Evolutionary conservation across 2,797 vertebrate genomes (phyloP).

Genomic region (Spheniscus humboldti): DNA sequence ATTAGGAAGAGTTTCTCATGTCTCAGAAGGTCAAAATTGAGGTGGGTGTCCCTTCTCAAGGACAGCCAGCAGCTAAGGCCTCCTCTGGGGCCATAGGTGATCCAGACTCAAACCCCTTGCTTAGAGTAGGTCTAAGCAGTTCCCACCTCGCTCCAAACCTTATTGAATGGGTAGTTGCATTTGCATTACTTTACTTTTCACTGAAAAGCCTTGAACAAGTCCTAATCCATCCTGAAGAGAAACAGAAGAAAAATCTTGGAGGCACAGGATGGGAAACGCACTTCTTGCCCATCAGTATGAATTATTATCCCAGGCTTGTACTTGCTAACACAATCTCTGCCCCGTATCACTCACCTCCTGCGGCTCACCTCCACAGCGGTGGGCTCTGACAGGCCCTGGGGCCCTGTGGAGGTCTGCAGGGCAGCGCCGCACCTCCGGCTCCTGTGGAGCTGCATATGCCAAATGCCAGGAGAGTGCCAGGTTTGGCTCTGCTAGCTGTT

Average conservation of each 20-base stretch:
- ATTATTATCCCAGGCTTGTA: background rate
- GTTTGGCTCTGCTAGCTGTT: background rate
- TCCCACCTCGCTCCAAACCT: background rate
- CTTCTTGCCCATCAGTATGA: background rate
- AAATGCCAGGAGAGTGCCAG: background rate
- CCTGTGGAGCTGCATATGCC: background rate
- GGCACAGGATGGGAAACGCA: background rate
- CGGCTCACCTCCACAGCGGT: accelerated
- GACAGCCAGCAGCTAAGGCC: background rate
- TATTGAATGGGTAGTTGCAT: background rate
- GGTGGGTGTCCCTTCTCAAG: background rate
- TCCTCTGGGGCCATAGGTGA: background rate
- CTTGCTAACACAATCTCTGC: background rate
- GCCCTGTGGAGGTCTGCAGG: background rate
- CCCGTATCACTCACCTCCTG: background rate
- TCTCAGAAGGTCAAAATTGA: background rate
- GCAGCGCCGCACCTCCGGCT: accelerated
- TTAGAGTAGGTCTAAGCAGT: background rate
- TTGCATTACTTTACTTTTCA: background rate
- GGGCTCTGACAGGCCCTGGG: background rate
- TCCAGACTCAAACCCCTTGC: background rate
- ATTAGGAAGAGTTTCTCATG: background rate
- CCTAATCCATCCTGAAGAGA: background rate
- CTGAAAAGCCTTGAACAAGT: background rate
- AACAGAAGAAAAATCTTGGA: background rate